phyloP scores from a whole-genome alignment of 2,888 invertebrate species.

The Rhagonycha lutea region DNA sequence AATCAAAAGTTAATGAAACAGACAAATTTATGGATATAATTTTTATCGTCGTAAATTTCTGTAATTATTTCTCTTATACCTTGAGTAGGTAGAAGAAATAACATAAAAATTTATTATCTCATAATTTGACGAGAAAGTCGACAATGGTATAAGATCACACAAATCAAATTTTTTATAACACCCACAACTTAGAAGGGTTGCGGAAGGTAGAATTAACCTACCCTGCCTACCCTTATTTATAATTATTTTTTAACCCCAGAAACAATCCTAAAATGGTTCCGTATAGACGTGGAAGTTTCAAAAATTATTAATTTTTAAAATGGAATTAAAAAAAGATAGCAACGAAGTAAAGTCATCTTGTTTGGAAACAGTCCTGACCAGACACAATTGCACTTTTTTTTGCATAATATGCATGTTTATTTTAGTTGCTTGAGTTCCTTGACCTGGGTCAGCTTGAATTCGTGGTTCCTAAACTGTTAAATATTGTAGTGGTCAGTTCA shows the following conservation, averaged over 20 bases:
- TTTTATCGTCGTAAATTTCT: no score
- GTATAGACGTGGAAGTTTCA: background rate
- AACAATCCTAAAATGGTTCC: background rate
- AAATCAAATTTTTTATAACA: no score
- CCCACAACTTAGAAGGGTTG: no score
- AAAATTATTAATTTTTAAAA: background rate
- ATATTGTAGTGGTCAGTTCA: constrained; percentile 54
- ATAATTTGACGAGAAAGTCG: no score
- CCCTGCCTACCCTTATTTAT: constrained; percentile 9
- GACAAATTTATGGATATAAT: no score
- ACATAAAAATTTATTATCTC: background rate
- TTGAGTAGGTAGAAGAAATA: no score
- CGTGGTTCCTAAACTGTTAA: constrained; percentile 51
- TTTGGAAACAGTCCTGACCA: constrained; percentile 49
- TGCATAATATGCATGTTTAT: constrained; percentile 33
- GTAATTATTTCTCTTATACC: background rate
- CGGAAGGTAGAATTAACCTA: constrained; percentile 7
- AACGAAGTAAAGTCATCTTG: constrained; percentile 1
- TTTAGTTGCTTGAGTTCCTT: constrained; percentile 42
- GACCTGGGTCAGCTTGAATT: constrained; percentile 44
- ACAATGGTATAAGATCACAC: no score
- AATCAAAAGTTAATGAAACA: no score
- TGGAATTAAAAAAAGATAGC: background rate
- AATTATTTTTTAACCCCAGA: background rate
- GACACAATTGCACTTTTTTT: constrained; percentile 51